Evolutionary conservation across 2,113 vertebrate genomes (phyloP).

Genomic region (Periophthalmus modestus): DNA sequence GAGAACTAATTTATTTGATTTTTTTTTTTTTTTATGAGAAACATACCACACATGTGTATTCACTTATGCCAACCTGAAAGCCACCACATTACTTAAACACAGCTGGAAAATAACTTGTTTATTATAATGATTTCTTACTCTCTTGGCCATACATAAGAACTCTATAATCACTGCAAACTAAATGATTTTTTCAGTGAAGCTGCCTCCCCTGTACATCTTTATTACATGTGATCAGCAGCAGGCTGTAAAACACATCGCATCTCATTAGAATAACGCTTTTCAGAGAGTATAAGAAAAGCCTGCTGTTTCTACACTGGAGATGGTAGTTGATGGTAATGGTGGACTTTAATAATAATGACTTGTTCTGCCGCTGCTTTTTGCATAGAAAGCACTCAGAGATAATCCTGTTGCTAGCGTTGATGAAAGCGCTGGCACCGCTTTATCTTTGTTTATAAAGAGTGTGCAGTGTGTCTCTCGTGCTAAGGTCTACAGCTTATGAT

Average conservation of each 20-base stretch:
- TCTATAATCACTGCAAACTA: neutral
- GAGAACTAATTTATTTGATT: too few species aligned
- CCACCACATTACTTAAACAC: too few species aligned
- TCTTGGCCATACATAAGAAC: neutral
- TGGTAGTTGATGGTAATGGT: neutral
- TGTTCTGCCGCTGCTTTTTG: slow-evolving; percentile 5
- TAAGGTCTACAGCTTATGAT: neutral
- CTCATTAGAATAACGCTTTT: slow-evolving; percentile 2
- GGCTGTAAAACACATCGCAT: neutral
- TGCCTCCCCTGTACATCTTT: neutral
- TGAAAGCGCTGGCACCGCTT: slow-evolving; percentile 30
- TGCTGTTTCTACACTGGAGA: neutral
- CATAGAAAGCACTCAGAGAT: neutral
- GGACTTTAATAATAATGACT: slow-evolving; percentile 3
- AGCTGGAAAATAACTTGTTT: too few species aligned
- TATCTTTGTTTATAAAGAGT: slow-evolving; percentile 33
- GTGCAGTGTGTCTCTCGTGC: slow-evolving; percentile 26
- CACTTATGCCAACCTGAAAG: too few species aligned
- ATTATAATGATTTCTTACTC: neutral
- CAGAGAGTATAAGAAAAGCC: neutral
- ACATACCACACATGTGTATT: too few species aligned
- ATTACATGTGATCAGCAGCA: neutral
- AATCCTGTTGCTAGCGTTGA: slow-evolving; percentile 9
- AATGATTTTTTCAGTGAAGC: neutral
- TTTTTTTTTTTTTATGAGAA: too few species aligned